These are phyloP conservation scores for Diarsia mendica DNA, from an alignment of 2,888 invertebrate species.

Conservation along the genomic window DNA sequence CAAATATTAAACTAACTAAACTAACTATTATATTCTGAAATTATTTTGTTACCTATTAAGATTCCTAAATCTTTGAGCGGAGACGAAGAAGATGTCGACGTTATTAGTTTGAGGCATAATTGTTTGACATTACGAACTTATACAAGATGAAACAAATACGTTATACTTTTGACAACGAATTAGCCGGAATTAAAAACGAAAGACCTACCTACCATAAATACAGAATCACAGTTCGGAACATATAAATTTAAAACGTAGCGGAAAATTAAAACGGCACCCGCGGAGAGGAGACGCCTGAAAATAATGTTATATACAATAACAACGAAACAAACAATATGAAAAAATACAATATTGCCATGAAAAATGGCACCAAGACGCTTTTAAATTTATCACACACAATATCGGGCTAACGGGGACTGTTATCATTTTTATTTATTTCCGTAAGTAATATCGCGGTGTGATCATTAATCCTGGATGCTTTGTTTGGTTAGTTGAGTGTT, in stretches of 20 bases:
- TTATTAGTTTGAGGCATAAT: neutral
- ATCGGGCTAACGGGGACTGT: constrained; percentile 55
- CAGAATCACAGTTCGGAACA: constrained; percentile 67
- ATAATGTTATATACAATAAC: constrained; percentile 77
- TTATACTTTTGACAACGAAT: constrained; percentile 8
- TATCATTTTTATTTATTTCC: constrained; percentile 61
- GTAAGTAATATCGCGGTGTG: constrained; percentile 47
- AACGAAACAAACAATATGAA: constrained; percentile 73
- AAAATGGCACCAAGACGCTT: constrained; percentile 69
- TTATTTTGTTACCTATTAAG: too few species aligned
- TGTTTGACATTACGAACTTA: neutral
- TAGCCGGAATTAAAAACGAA: constrained; percentile 31
- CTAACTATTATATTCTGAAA: too few species aligned
- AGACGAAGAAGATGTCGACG: too few species aligned
- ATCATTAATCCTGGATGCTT: constrained; percentile 53
- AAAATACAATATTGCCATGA: constrained; percentile 74
- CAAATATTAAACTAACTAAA: too few species aligned
- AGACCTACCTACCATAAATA: constrained; percentile 16
- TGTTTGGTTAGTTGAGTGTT: constrained; percentile 30
- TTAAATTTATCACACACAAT: constrained; percentile 72
- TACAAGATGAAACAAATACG: neutral
- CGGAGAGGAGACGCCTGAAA: constrained; percentile 69
- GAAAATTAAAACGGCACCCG: constrained; percentile 82
- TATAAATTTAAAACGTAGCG: constrained; percentile 79
- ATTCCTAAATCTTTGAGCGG: too few species aligned